These are phyloP conservation scores for Lepeophtheirus nordmannii DNA, from an alignment of 2,888 invertebrate genomes.

Conservation along the genomic window DNA sequence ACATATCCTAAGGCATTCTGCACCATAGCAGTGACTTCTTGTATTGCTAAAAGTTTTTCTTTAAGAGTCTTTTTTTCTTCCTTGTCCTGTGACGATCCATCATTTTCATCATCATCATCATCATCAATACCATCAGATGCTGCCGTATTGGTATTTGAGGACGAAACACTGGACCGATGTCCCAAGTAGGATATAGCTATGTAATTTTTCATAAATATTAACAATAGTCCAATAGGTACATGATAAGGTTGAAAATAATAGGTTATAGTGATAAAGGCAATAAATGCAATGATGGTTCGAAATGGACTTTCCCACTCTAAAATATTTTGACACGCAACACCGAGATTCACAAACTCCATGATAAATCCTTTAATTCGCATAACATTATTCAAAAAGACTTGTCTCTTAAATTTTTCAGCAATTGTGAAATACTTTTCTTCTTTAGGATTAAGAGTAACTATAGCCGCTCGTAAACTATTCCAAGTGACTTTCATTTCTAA, in stretches of 20 bases:
- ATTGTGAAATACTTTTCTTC: constrained; percentile 87
- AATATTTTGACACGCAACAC: constrained; percentile 80
- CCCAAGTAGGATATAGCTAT: constrained; percentile 36
- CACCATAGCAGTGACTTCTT: constrained; percentile 90
- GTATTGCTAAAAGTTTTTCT: constrained; percentile 81
- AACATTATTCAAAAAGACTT: constrained; percentile 81
- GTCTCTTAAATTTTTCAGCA: constrained; percentile 84
- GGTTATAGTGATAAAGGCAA: constrained; percentile 70
- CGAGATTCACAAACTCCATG: constrained; percentile 70
- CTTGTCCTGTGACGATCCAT: background rate
- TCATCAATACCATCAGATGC: constrained; percentile 9
- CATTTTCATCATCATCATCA: constrained; percentile 13
- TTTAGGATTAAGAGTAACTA: constrained; percentile 79
- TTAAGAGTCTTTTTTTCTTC: constrained; percentile 66
- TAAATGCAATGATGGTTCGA: constrained; percentile 62
- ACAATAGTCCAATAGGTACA: constrained; percentile 61
- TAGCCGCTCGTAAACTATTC: constrained; percentile 78
- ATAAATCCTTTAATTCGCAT: constrained; percentile 75
- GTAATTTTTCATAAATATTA: constrained; percentile 60
- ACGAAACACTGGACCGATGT: background rate
- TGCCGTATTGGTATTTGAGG: background rate
- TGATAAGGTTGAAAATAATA: constrained; percentile 92
- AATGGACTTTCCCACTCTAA: constrained; percentile 89
- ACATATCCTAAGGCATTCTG: constrained; percentile 47
- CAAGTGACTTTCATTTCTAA: constrained; percentile 78